A percentile compares a stretch with the other conserved stretches of the same genome.
These are phyloP conservation scores for Maconellicoccus hirsutus DNA, from an alignment of 1,140 invertebrate genomes.

Conservation along the genomic window DNA sequence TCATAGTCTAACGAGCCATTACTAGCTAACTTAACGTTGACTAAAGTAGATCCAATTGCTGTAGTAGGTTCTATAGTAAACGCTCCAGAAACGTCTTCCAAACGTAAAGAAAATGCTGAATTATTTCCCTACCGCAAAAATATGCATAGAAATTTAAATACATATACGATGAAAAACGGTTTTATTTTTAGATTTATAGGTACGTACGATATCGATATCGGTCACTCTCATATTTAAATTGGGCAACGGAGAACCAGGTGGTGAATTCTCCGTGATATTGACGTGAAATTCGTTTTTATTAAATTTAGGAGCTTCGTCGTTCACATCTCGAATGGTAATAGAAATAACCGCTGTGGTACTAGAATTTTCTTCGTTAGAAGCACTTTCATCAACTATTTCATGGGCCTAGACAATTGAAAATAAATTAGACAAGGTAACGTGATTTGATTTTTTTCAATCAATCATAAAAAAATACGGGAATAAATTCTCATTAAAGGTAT, in stretches of 20 bases:
- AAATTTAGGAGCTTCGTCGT: constrained; percentile 81
- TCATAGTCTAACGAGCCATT: constrained; percentile 68
- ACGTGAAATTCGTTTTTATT: constrained; percentile 68
- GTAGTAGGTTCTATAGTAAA: constrained; percentile 70
- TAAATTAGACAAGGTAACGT: background rate
- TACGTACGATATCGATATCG: constrained; percentile 64
- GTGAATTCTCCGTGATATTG: constrained; percentile 67
- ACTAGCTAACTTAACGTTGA: constrained; percentile 68
- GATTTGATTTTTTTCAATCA: no score
- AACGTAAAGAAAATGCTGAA: constrained; percentile 59
- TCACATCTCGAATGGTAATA: constrained; percentile 81
- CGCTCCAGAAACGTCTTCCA: constrained; percentile 65
- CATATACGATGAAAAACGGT: no score
- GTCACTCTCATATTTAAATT: constrained; percentile 73
- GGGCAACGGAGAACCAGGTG: constrained; percentile 65
- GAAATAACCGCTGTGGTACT: constrained; percentile 56
- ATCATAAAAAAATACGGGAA: background rate
- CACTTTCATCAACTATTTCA: constrained; percentile 58
- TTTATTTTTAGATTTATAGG: background rate
- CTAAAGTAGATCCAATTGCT: constrained; percentile 64
- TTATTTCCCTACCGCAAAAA: constrained; percentile 52
- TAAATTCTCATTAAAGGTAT: constrained; percentile 28
- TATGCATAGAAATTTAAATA: background rate
- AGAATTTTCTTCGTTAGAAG: constrained; percentile 51
- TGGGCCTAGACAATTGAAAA: constrained; percentile 44